Conservation (phyloP, 2,888 invertebrate genomes). For the Drosophila robusta region DNA sequence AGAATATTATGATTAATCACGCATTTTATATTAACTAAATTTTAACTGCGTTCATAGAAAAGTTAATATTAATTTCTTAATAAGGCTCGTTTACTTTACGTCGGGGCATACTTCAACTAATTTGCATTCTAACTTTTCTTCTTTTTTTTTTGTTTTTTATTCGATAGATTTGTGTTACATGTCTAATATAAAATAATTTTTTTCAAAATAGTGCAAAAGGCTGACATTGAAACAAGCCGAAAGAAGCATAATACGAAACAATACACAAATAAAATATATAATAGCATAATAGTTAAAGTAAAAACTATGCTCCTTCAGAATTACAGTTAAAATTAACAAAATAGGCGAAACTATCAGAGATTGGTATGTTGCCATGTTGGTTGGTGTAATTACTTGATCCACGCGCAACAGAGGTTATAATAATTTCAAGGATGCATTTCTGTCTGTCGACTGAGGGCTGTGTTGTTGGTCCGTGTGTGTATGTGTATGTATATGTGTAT, state of each 20-base stretch:
- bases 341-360: slow-evolving; percentile 41
- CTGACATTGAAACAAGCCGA: slow-evolving; percentile 51
- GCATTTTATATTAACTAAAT: slow-evolving; percentile 71
- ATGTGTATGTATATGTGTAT: slow-evolving; percentile 27
- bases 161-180: slow-evolving; percentile 64
- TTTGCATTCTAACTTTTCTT: slow-evolving; percentile 39
- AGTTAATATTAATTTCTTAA: slow-evolving; percentile 74
- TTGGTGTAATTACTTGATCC: slow-evolving; percentile 40
- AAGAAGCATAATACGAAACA: slow-evolving; percentile 55
- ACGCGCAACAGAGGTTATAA: slow-evolving; percentile 43
- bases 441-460: slow-evolving; percentile 32
- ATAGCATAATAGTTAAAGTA: slow-evolving; percentile 42
- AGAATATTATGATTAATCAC: slow-evolving; percentile 53
- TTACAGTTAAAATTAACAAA: slow-evolving; percentile 65
- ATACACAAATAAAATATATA: slow-evolving; percentile 40
- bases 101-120: slow-evolving; percentile 53
- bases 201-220: slow-evolving; percentile 35
- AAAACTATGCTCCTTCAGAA: slow-evolving; percentile 29
- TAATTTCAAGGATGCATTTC: slow-evolving; percentile 30
- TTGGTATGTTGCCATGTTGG: slow-evolving; percentile 32
- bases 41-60: slow-evolving; percentile 70
- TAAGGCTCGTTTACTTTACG: slow-evolving; percentile 71
- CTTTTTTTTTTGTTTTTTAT: slow-evolving; percentile 47
- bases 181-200: slow-evolving; percentile 41
- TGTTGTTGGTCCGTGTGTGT: slow-evolving; percentile 33